Conservation (phyloP, 2,797 vertebrate genomes). For the Nothura maculosa region DNA sequence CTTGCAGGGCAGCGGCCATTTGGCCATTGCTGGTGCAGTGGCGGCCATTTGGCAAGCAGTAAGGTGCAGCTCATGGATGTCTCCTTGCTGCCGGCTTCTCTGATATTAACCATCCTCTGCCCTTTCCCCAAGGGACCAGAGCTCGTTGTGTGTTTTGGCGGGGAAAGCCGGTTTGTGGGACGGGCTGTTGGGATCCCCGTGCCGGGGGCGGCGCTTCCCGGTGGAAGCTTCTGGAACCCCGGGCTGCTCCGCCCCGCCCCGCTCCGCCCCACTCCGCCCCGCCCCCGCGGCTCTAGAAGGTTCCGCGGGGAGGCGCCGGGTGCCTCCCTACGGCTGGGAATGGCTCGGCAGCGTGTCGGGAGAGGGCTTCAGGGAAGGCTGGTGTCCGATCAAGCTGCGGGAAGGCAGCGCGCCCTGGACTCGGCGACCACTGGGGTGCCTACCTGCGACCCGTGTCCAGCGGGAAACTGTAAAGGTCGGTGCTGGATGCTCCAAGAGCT, state of each 20-base stretch:
- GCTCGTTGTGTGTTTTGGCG: neutral
- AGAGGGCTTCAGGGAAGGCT: neutral
- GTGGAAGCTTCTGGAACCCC: too few species aligned
- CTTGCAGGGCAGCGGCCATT: neutral
- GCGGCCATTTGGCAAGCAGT: rapidly evolving
- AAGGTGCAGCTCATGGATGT: rapidly evolving
- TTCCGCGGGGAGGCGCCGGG: neutral
- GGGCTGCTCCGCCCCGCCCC: neutral
- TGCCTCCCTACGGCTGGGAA: rapidly evolving
- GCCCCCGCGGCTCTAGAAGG: neutral
- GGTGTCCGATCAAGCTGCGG: neutral
- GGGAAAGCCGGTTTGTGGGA: neutral
- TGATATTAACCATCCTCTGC: neutral
- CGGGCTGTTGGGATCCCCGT: rapidly evolving
- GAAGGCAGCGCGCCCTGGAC: neutral
- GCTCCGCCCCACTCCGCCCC: too few species aligned
- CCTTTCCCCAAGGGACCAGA: rapidly evolving
- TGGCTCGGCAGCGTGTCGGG: neutral
- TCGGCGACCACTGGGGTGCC: rapidly evolving
- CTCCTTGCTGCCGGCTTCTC: neutral
- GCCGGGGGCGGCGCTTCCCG: neutral
- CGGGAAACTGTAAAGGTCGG: rapidly evolving
- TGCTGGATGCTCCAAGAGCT: neutral
- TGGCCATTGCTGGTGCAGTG: rapidly evolving
- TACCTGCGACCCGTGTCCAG: too few species aligned